A percentile compares a stretch with the other conserved stretches of the same genome.
Conservation (phyloP, 2,113 vertebrate genomes). For the Odobenus rosmarus region DNA sequence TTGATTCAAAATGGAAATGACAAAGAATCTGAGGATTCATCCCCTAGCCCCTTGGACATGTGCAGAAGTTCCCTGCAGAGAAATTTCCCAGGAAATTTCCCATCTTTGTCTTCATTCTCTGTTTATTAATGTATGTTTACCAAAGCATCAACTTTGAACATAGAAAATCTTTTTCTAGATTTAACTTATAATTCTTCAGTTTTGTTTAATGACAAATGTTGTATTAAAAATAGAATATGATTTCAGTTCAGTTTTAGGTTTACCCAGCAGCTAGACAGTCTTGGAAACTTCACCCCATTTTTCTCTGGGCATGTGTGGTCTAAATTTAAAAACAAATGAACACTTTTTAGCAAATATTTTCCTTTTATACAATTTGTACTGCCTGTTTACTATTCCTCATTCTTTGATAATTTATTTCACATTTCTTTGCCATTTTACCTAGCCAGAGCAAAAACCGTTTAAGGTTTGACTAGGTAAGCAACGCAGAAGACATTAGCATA, state of each 20-base stretch:
- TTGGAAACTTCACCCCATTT: neutral
- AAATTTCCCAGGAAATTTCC: neutral
- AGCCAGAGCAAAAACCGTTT: neutral
- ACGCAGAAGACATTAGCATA: neutral
- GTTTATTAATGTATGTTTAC: neutral
- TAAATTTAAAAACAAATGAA: neutral
- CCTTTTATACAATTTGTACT: neutral
- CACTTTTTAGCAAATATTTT: neutral
- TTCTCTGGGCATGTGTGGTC: neutral
- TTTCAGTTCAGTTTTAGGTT: neutral
- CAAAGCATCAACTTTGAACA: neutral
- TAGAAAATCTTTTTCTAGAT: neutral
- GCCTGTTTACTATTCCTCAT: neutral
- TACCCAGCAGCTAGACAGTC: neutral
- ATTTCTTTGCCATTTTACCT: neutral
- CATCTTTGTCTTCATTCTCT: neutral
- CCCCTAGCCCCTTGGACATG: too few species aligned
- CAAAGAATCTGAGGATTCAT: neutral
- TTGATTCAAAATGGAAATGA: neutral
- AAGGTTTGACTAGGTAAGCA: neutral
- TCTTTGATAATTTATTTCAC: neutral
- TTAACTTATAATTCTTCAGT: neutral
- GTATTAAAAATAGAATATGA: neutral
- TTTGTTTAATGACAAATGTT: neutral
- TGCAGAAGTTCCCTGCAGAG: neutral